These are phyloP conservation scores for Lithophane ornitopus DNA, from an alignment of 2,888 invertebrate genomes.

Conservation along the genomic window DNA sequence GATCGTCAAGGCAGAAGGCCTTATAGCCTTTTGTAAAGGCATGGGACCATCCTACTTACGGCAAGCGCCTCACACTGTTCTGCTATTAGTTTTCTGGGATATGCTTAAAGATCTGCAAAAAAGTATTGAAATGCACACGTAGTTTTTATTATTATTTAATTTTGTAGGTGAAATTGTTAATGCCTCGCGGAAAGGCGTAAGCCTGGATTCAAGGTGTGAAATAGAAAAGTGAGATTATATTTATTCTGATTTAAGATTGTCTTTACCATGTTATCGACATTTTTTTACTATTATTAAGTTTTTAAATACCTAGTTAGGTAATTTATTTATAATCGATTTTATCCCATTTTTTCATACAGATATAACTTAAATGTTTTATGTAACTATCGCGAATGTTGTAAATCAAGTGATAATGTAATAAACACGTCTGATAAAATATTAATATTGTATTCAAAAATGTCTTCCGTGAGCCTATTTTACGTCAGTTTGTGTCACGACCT, in stretches of 20 bases:
- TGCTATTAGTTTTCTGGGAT: constrained; percentile 97
- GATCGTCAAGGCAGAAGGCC: constrained; percentile 94
- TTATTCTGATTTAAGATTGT: constrained; percentile 14
- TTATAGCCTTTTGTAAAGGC: constrained; percentile 97
- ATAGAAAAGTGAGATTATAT: constrained; percentile 34
- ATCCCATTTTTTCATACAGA: not conserved
- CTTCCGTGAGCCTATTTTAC: constrained; percentile 8
- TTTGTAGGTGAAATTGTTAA: constrained; percentile 9
- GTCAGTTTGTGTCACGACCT: constrained; percentile 12
- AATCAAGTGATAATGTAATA: constrained; percentile 29
- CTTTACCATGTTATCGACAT: constrained; percentile 10
- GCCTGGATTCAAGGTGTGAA: constrained; percentile 22
- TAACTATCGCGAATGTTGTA: constrained; percentile 8
- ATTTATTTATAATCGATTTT: constrained; percentile 16
- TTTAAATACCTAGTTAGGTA: not conserved
- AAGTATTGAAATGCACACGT: constrained; percentile 66
- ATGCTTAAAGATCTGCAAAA: constrained; percentile 90
- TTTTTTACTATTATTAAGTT: constrained; percentile 18
- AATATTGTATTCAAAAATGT: constrained; percentile 31
- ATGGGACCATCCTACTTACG: constrained; percentile 97
- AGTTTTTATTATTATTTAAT: constrained; percentile 32
- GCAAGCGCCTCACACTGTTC: constrained; percentile 97
- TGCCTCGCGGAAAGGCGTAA: constrained; percentile 16
- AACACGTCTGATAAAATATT: constrained; percentile 39
- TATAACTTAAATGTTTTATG: constrained; percentile 10